Base-by-base conservation (phyloP, 2,888 invertebrate genomes). In the Saturnia japonica region DNA sequence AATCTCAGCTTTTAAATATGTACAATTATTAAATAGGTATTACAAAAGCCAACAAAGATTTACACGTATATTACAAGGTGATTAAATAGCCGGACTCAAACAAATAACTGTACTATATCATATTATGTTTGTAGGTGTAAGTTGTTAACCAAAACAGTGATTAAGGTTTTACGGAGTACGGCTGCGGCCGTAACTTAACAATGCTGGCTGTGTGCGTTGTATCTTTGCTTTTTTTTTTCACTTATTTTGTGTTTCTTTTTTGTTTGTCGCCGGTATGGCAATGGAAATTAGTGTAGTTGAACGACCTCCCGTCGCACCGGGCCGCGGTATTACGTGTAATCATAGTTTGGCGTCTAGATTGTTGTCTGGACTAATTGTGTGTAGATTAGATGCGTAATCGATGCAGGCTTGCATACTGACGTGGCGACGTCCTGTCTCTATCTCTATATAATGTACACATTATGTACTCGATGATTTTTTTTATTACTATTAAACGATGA, bases 241-340 rank as follows among this genome's bases (percentile, higher is more conserved):
- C 71, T 8, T 14, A 60, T 60, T 57, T 28, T 60, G 2, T 28
- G 11, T 60, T 28, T 14, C 12, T 60, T 80, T 84, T 85, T 85
- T 87, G 81, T 74, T 76, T 74, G 64, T 72, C 77, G 78, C 78
- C 77, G 78, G 73, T 77, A 78, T 80, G 76, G 74, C 74, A 74
- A 75, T 78, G 80, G 78, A 85, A 85, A 87, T 85, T 82, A 85
- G 74, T 76, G 74, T 67, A 43, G 77, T 70, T 67, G 76, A 73
- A 76, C 74, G 76, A 78, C 69, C 72, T 69, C 43, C 28, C 12
- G 57, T 25, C 57, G 28, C 57, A 25, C 47, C 40, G 68, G 19
- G n/a, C n/a, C 68, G 19, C 28, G 45, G 62, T 64, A 68, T 71
- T 68, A 71, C 68, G 28, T 43, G 64, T 71, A 71, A 71, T 68